Percentiles rank a stretch among this genome's conserved stretches.
These are phyloP conservation scores for Drosophila murphyi DNA, from an alignment of 1,140 invertebrate species.

Conservation along the genomic window DNA sequence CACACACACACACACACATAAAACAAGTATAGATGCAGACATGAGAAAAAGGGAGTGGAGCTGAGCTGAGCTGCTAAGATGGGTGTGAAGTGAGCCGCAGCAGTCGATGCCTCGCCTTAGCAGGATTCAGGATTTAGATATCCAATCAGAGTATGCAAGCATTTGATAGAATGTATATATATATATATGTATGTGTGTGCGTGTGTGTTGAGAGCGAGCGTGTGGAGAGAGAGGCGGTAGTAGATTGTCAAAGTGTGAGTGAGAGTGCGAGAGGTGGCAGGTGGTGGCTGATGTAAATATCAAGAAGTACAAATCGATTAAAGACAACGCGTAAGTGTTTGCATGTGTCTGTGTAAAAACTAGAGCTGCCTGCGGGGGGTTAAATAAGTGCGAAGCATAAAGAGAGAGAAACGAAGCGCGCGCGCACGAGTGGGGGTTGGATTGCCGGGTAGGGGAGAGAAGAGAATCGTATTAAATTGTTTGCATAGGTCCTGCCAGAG, in stretches of 20 bases:
- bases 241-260: not conserved
- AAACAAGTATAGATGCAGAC: constrained; percentile 13
- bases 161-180: constrained; percentile 53
- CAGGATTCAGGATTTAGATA: constrained; percentile 80
- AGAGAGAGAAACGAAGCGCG: constrained; percentile 36
- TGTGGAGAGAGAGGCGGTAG: constrained; percentile 15
- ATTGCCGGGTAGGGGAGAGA: constrained; percentile 34
- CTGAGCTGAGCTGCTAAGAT: constrained; percentile 7
- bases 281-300: constrained; percentile 68
- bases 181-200: not conserved
- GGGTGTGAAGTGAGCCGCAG: constrained; percentile 42
- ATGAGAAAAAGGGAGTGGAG: constrained; percentile 69
- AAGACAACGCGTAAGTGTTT: constrained; percentile 66
- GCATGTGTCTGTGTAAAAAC: constrained; percentile 29
- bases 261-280: constrained; percentile 19
- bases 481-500: constrained; percentile 73
- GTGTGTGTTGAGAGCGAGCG: constrained; percentile 38
- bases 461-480: constrained; percentile 44
- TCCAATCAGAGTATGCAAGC: constrained; percentile 77
- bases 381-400: constrained; percentile 45
- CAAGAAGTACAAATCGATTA: constrained; percentile 82
- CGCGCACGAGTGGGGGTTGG: constrained; percentile 35
- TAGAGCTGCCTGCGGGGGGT: constrained; percentile 50
- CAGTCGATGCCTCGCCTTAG: constrained; percentile 40
- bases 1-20: constrained; percentile 15